Conservation (phyloP, 2,888 invertebrate species). For the Pammene aurita region DNA sequence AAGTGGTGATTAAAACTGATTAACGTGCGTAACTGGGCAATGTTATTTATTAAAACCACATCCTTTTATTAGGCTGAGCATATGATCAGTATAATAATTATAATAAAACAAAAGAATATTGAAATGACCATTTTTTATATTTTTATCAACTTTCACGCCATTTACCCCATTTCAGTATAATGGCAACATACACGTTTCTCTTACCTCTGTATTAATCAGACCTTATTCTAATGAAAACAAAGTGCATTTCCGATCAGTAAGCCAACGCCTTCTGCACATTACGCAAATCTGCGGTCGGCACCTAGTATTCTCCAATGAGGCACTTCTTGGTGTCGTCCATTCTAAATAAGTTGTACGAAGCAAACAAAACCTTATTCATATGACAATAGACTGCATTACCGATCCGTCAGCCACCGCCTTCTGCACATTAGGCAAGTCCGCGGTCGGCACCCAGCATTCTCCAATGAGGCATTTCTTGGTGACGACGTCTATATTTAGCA, state of each 20-base stretch:
- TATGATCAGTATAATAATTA: too few species aligned
- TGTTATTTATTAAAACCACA: too few species aligned
- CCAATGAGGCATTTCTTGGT: constrained; percentile 94
- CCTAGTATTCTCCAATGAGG: constrained; percentile 93
- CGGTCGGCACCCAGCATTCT: constrained; percentile 92
- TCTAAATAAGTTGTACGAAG: constrained; percentile 90
- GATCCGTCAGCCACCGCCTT: constrained; percentile 91
- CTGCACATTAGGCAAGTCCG: constrained; percentile 89
- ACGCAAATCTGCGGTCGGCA: constrained; percentile 88
- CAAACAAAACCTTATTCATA: not conserved
- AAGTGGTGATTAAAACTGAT: too few species aligned
- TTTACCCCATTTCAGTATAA: too few species aligned
- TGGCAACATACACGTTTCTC: too few species aligned
- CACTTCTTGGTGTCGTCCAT: constrained; percentile 94
- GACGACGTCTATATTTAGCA: too few species aligned
- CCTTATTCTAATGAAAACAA: not conserved
- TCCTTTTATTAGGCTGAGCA: too few species aligned
- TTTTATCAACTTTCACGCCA: too few species aligned
- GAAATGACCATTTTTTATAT: too few species aligned
- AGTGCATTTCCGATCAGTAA: constrained; percentile 87
- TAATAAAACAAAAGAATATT: too few species aligned
- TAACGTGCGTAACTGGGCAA: too few species aligned
- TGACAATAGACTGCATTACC: constrained; percentile 67
- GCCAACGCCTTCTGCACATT: constrained; percentile 90
- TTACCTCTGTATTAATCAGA: too few species aligned